Conservation (phyloP, 2,797 vertebrate genomes). For the Sarcoramphus papa region DNA sequence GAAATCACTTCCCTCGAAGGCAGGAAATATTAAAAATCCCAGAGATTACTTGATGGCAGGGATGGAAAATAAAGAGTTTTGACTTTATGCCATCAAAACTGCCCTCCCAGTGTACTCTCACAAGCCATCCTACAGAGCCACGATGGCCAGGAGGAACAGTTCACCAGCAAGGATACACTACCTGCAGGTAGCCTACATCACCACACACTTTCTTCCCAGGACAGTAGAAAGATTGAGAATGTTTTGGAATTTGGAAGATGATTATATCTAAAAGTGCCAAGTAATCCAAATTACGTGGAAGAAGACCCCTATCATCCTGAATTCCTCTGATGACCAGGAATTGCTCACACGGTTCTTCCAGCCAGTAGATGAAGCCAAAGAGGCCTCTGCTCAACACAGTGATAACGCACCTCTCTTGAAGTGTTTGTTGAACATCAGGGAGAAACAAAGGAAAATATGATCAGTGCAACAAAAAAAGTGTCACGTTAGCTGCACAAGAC, state of each 20-base stretch:
- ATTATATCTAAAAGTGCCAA: not conserved
- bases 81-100: not conserved
- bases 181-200: not conserved
- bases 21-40: not conserved
- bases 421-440: not conserved
- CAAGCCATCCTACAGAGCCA: not conserved
- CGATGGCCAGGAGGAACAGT: not conserved
- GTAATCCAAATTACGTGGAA: not conserved
- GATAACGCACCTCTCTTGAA: not conserved
- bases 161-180: not conserved
- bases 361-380: not conserved
- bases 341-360: not conserved
- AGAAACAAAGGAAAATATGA: not conserved
- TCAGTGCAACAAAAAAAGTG: too few species aligned
- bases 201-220: not conserved
- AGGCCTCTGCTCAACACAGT: not conserved
- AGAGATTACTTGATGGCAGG: not conserved
- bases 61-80: not conserved
- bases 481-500: not conserved
- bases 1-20: not conserved
- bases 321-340: not conserved
- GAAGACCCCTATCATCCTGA: not conserved
- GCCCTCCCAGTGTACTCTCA: not conserved
- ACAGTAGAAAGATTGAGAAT: not conserved
- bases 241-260: not conserved